Evolutionary conservation across 1,140 invertebrate species (phyloP), one percentile per base, ranked within the genome.

Genomic region (Drosophila erecta): DNA sequence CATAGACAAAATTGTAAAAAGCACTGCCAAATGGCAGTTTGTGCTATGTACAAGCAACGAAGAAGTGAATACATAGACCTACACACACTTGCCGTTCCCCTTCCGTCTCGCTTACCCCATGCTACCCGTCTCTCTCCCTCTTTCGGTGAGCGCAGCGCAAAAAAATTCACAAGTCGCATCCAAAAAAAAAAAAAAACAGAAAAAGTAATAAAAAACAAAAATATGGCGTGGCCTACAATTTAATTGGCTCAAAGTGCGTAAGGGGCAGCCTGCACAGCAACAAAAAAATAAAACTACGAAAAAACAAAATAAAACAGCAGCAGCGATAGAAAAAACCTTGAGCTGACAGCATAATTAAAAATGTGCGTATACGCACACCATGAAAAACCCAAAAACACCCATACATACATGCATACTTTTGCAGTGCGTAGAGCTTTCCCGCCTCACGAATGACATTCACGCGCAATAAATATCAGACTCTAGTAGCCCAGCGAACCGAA

Each of bases 331-430:
- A 80, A 89, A 86, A 89, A 90, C 80, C 85, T 89, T 84, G 76
- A 84, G 85, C 79, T 89, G 72, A 84, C 84, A 87, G 84, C 84
- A 87, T 87, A 89, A 87, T 87, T 87, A 87, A 87, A 87, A 87
- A 87, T 87, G 84, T 87, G 84, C 84, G 84, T 87, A 89, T 59
- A 79, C 79, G 37, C 72, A 77, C 72, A 70, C 79, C 22, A 24
- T 38, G 44, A 61, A 12, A 60, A 20, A 8, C 30, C 41, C 40
- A 12, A 58, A 41, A 74, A 17, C 30, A 44, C 37, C 24, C 44
- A 46, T 37, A 33, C 49, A 50, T n/a, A 62, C 14, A 46, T 27
- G 43, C 14, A 15, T 17, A 67, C 79, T 53, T 81, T 85, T 86
- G 79, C 81, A 78, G 83, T 72, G 54, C 70, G 78, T 54, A 72